A percentile compares a stretch with the other conserved stretches of the same genome.
These are phyloP conservation scores for Luffia ferchaultella DNA, from an alignment of 2,888 invertebrate species.

Conservation along the genomic window DNA sequence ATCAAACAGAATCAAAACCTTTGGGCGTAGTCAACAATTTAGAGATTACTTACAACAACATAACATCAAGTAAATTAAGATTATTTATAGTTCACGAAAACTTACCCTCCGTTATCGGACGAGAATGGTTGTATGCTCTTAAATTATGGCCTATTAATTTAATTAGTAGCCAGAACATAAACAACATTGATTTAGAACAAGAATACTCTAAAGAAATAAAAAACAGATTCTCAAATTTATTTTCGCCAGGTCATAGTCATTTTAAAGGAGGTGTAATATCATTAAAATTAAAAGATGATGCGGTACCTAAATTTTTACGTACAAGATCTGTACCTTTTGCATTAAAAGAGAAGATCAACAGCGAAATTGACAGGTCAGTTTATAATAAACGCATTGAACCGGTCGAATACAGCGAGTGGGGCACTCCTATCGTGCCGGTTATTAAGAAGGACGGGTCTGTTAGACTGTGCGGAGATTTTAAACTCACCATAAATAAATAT, in stretches of 20 bases:
- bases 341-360: no score
- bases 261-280: slow-evolving; percentile 7
- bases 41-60: no score
- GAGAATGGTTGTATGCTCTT: no score
- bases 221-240: slow-evolving; percentile 4
- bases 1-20: slow-evolving; percentile 6
- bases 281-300: not conserved
- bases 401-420: slow-evolving; percentile 1
- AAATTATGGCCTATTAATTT: not conserved
- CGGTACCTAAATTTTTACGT: not conserved
- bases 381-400: not conserved
- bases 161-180: not conserved
- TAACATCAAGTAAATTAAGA: no score
- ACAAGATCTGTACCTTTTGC: no score
- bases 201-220: not conserved
- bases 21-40: slow-evolving; percentile 3
- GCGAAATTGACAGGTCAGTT: no score
- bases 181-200: not conserved
- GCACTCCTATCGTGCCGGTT: slow-evolving; percentile 9
- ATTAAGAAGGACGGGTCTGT: slow-evolving; percentile 8
- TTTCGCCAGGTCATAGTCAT: slow-evolving; percentile 6
- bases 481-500: slow-evolving; percentile 7
- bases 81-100: no score
- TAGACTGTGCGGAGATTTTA: no score
- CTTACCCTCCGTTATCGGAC: not conserved